Evolutionary conservation across 2,888 invertebrate genomes (phyloP), one percentile per base, ranked within the genome.

Genomic region (Crocallis elinguaria): DNA sequence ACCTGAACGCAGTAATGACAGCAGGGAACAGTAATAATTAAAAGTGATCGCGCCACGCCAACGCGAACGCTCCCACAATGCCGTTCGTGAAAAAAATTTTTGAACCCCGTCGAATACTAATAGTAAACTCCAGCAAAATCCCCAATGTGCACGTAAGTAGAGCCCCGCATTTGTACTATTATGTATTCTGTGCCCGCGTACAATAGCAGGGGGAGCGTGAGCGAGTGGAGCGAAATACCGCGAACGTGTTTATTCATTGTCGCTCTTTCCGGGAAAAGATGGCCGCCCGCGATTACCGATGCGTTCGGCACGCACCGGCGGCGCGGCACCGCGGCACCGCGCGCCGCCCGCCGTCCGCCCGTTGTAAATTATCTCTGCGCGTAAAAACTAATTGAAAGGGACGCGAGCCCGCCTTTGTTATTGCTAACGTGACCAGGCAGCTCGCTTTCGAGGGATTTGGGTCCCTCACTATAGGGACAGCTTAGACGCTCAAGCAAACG

Each of bases 371-470:
- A 86, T 84, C 83, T 77, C 55, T 59, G 67, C 72, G 77, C 77
- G 84, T 85, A 84, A 86, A 86, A 86, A 86, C 86, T 84, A 84
- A 86, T 85, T 86, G 82, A 82, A 86, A 84, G 79, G 84, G 83
- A 77, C 78, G 76, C 81, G 62, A 48, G 37, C 42, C 51, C 63
- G 67, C 60, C 76, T 77, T 84, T 84, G 82, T 84, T 79, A 75
- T 71, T 72, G 70, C 69, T 69, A 69, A 75, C 19, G 37, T 39
- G 21, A 14, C 38, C 38, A 45, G 0, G 11, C n/a, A n/a, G 9
- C 25, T n/a, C 25, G 25, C 25, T 25, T 25, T 9, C 25, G 9
- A 9, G 9, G 9, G 25, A n/a, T n/a, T n/a, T n/a, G n/a, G n/a
- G n/a, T n/a, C n/a, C n/a, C n/a, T n/a, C n/a, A n/a, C n/a, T n/a